Base-by-base conservation (phyloP, 2,797 vertebrate species). In the Enteromius thamalakanensis region DNA sequence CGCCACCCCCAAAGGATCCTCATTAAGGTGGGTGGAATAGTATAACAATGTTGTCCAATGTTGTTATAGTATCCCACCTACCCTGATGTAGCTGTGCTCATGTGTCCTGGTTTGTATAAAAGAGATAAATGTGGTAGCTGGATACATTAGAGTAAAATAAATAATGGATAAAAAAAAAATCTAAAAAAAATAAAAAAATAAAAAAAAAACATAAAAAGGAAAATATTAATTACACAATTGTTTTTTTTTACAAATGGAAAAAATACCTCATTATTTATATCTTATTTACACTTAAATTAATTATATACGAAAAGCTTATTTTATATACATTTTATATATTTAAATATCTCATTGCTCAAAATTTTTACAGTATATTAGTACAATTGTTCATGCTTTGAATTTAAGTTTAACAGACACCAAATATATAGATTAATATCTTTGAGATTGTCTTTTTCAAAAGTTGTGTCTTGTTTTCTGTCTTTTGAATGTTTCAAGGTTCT, bases 1-100 rank as follows among this genome's bases (percentile, higher is more conserved):
- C 93, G 98, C 98, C 90, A 99, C 98, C 92, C 98, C 98, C 92
- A 99, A 99, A 97, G 97, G 97, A 97, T 99, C 98, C 94, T 97
- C 98, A 99, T 99, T 99, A 99, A 99, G 98, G 98, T 99, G 98
- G 98, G 98, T 99, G 98, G 98, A 99, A 98, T 99, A 99, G 98
- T 99, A 99, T 99, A 99, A 99, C 98, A 99, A 99, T 99, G 96
- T 99, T n/a, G 97, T 95, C 95, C 94, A 96, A 98, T 99, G 97
- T 99, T 99, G 98, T 99, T 99, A 99, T 99, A 99, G 97, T 99
- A 99, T 99, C 97, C 98, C 98, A 99, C 98, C 98, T 99, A 99
- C 98, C 98, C 98, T 99, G 98, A 99, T 99, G 98, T 99, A 96
- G 97, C 96, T 98, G 97, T 98, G 95, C 96, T 97, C 96, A 96